Evolutionary conservation across 2,888 invertebrate genomes (phyloP).

Genomic region (Vandiemenella viatica): DNA sequence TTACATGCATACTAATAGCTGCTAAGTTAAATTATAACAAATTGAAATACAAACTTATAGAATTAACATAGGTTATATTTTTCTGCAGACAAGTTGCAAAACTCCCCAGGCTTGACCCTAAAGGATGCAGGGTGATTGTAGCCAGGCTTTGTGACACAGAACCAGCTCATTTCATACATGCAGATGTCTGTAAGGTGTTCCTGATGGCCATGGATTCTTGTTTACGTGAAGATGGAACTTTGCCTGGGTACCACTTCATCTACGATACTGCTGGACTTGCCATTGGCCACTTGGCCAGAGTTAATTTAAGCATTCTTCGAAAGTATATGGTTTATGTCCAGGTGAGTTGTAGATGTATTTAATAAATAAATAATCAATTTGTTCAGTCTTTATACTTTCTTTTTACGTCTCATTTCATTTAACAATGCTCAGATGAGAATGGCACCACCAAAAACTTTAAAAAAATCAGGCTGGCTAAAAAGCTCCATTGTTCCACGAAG

Average conservation of each 20-base stretch:
- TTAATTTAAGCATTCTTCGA: not conserved
- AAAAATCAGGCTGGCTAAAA: too few relatives aligned
- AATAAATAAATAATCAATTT: too few relatives aligned
- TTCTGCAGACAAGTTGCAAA: not conserved
- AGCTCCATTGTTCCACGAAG: too few relatives aligned
- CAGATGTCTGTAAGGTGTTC: not conserved
- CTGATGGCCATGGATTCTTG: not conserved
- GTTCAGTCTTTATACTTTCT: too few relatives aligned
- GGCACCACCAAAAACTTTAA: too few relatives aligned
- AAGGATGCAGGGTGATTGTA: not conserved
- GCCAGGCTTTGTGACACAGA: not conserved
- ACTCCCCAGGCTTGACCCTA: not conserved
- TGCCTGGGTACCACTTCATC: not conserved
- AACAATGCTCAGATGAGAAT: too few relatives aligned
- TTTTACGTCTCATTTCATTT: too few relatives aligned
- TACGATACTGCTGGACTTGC: not conserved
- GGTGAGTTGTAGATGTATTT: too few relatives aligned
- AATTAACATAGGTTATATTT: too few relatives aligned
- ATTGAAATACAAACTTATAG: too few relatives aligned
- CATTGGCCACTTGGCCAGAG: not conserved
- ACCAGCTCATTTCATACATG: not conserved
- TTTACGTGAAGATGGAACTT: not conserved
- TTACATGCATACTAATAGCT: too few relatives aligned
- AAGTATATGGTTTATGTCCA: not conserved
- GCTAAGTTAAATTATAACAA: too few relatives aligned